Evolutionary conservation across 2,797 vertebrate species (phyloP), one percentile per base, ranked within the genome.

Genomic region (Sphaeramia orbicularis): DNA sequence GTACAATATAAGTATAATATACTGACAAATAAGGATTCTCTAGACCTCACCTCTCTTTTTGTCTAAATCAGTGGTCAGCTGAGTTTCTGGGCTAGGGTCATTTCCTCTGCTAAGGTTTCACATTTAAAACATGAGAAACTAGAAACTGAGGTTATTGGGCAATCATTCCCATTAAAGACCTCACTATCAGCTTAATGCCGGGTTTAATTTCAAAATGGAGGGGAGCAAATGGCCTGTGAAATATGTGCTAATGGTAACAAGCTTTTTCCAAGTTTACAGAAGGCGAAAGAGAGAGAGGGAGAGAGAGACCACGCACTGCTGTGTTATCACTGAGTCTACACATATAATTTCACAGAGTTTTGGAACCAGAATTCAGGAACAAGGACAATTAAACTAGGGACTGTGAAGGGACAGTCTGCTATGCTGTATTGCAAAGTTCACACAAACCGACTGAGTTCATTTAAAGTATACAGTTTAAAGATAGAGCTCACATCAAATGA

Each of bases 161-260:
- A 86, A 88, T 91, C 84, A 82, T 60, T 71, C 60, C 70, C 80
- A 87, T 81, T 75, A 86, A 86, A 77, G 72, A 78, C 85, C 78
- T 78, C 62, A 65, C 78, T 89, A 88, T 92, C 88, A 76, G 60
- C 79, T 78, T 82, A 92, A 92, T 87, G 81, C 68, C n/a, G 43
- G 59, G 74, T 81, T 89, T 87, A 74, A 93, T 90, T 91, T 89
- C 61, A 87, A 91, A 92, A 89, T 93, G 92, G 91, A 94, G 84
- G 84, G 72, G 74, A 80, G 74, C 70, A 95, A 97, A 96, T 95
- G 90, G 88, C 89, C 91, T 86, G 36, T 96, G 91, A 96, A 97
- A 96, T 95, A 92, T 86, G 89, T 89, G 83, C 86, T 95, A 95
- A 96, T 97, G 94, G 93, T 89, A 93, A 93, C 88, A 90, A 90